Conservation (phyloP, 2,797 vertebrate genomes). For the Pseudomugil gertrudae region DNA sequence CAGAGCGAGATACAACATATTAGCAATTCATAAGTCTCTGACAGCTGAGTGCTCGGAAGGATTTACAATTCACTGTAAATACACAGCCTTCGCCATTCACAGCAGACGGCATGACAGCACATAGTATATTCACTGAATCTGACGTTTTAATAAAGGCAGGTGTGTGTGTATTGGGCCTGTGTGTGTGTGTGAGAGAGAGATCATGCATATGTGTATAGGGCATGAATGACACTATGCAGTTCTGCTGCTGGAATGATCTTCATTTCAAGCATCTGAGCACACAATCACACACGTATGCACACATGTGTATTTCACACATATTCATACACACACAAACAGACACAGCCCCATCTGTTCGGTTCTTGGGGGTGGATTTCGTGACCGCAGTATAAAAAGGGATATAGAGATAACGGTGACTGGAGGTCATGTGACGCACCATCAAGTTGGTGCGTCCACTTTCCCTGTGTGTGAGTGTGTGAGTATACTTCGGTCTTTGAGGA, state of each 20-base stretch:
- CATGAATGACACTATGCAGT: constrained; percentile 73
- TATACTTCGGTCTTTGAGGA: constrained; percentile 4
- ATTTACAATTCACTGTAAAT: constrained; percentile 82
- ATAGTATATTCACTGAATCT: constrained; percentile 72
- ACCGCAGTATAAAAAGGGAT: constrained; percentile 59
- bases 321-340: constrained; percentile 15
- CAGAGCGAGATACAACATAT: constrained; percentile 72
- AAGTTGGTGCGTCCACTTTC: constrained; percentile 57
- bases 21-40: constrained; percentile 81
- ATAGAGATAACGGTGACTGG: constrained; percentile 59
- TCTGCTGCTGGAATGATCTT: constrained; percentile 72
- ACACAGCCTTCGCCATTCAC: constrained; percentile 69
- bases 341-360: constrained; percentile 63
- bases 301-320: constrained; percentile 16
- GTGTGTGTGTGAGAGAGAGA: background rate
- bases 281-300: constrained; percentile 16
- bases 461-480: background rate
- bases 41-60: constrained; percentile 74
- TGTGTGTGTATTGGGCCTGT: constrained; percentile 17
- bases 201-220: constrained; percentile 42
- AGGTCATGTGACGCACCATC: constrained; percentile 66
- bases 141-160: constrained; percentile 79
- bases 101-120: constrained; percentile 75
- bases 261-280: constrained; percentile 62
- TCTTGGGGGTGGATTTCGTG: constrained; percentile 62